Evolutionary conservation across 1,140 invertebrate genomes (phyloP).

Genomic region (Bathynomus jamesi): DNA sequence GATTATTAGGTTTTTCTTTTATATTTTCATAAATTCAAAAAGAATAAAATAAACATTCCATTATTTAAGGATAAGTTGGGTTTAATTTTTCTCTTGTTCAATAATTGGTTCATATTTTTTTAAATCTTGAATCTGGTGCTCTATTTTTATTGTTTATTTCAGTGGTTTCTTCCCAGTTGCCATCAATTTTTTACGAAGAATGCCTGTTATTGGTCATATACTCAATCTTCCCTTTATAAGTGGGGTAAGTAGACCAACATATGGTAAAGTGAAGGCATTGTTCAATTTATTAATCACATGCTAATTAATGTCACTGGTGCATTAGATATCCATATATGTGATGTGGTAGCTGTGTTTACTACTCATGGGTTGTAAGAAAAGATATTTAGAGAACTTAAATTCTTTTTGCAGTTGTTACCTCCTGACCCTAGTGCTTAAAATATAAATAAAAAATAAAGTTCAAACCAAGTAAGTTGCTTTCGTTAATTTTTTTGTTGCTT

Average conservation of each 20-base stretch:
- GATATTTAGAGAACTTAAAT: not conserved
- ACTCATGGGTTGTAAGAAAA: no score
- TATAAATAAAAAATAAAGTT: not conserved
- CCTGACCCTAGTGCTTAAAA: not conserved
- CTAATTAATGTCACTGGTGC: no score
- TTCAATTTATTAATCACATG: no score
- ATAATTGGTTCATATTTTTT: no score
- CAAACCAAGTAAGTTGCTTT: not conserved
- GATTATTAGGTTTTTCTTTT: not conserved
- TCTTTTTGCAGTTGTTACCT: not conserved
- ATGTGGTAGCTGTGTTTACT: no score
- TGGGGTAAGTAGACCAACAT: constrained; percentile 44
- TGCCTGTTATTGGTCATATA: constrained; percentile 55
- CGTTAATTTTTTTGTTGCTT: not conserved
- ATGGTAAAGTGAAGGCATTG: not conserved
- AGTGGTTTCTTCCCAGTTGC: constrained; percentile 60
- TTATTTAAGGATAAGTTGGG: no score
- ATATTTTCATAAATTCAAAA: no score
- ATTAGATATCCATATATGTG: no score
- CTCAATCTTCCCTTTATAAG: constrained; percentile 54
- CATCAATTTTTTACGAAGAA: constrained; percentile 55
- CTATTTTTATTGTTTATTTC: constrained; percentile 14
- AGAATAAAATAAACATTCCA: no score
- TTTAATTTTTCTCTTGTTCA: no score
- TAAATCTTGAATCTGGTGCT: no score